Evolutionary conservation across 2,888 invertebrate species (phyloP).

Genomic region (Agrochola lychnidis): DNA sequence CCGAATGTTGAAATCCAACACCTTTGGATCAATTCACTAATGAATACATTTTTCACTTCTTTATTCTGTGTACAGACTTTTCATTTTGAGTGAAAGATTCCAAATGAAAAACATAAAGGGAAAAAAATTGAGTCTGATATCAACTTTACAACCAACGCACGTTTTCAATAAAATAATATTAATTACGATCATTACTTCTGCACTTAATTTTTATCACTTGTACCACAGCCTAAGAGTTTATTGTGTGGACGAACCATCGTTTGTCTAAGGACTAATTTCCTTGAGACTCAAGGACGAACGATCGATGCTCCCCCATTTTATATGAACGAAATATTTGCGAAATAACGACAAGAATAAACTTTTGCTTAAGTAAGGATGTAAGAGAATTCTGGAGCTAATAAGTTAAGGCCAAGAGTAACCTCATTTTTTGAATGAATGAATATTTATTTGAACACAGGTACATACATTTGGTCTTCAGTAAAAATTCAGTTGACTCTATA

Average conservation of each 20-base stretch:
- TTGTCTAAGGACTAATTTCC: conserved; percentile 75
- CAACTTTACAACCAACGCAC: background rate
- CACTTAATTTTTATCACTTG: background rate
- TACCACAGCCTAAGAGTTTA: conserved; percentile 54
- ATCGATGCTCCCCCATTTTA: conserved; percentile 69
- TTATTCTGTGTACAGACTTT: too few relatives aligned
- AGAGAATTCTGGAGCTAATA: conserved; percentile 36
- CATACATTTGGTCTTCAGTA: too few relatives aligned
- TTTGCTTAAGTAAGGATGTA: conserved; percentile 6
- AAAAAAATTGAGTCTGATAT: background rate
- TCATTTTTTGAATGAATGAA: background rate
- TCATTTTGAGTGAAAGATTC: background rate
- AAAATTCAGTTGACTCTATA: too few relatives aligned
- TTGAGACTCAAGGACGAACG: conserved; percentile 66
- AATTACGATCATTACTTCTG: background rate
- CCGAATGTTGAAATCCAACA: background rate
- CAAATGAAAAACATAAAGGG: background rate
- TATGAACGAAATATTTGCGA: conserved; percentile 48
- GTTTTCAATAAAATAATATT: too few relatives aligned
- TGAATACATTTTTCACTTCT: background rate
- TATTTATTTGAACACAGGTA: too few relatives aligned
- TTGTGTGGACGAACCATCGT: conserved; percentile 67
- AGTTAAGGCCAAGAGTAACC: background rate
- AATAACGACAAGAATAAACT: conserved; percentile 45
- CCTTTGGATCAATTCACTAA: background rate